Conservation (phyloP, 2,888 invertebrate genomes). For the Panzeria rudis region DNA sequence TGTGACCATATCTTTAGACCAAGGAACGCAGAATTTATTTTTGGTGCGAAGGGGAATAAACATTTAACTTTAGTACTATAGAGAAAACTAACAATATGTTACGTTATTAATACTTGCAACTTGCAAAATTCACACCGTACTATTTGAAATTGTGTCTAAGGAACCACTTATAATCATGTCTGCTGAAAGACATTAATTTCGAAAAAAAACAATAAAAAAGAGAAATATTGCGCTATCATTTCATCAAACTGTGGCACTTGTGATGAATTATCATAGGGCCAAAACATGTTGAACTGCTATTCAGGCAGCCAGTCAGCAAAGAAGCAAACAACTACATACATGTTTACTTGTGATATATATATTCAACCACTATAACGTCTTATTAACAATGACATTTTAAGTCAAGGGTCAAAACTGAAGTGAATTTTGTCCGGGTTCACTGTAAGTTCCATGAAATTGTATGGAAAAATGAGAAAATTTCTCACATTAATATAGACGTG, state of each 20-base stretch:
- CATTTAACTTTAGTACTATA: too few species aligned
- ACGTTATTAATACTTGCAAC: background rate
- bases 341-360: conserved; percentile 31
- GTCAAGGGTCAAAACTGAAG: conserved; percentile 58
- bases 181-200: conserved; percentile 32
- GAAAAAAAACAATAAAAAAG: background rate
- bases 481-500: conserved; percentile 78
- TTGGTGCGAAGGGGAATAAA: too few species aligned
- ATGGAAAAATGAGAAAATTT: conserved; percentile 76
- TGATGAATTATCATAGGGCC: conserved; percentile 55
- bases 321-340: background rate
- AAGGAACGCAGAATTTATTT: too few species aligned
- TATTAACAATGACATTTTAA: conserved; percentile 60
- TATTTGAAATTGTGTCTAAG: background rate
- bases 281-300: conserved; percentile 22
- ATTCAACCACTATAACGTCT: conserved; percentile 33
- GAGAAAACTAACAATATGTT: background rate
- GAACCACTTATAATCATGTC: background rate
- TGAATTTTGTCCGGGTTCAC: conserved; percentile 52
- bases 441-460: conserved; percentile 45
- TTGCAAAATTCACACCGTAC: background rate
- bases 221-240: conserved; percentile 13
- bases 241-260: conserved; percentile 16
- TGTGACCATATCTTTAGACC: too few species aligned
- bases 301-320: conserved; percentile 5